phyloP scores from a whole-genome alignment of 2,888 invertebrate species.

The Ceriagrion tenellum region DNA sequence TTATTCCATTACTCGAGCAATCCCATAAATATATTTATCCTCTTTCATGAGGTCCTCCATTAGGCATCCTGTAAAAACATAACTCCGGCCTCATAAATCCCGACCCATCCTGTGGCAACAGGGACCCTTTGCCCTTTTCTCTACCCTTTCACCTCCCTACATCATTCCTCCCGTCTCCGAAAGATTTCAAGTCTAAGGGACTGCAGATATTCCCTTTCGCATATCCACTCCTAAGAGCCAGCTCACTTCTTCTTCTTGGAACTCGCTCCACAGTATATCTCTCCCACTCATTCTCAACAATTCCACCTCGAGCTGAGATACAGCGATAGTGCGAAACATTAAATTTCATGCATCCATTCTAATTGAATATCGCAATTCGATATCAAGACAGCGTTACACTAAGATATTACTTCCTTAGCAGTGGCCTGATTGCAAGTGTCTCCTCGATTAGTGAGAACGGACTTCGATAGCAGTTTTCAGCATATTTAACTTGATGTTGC shows the following conservation, averaged over 20 bases:
- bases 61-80: conserved; percentile 31
- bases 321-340: no score
- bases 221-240: background rate
- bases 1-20: conserved; percentile 28
- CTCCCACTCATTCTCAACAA: no score
- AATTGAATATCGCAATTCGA: no score
- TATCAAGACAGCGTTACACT: no score
- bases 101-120: background rate
- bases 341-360: no score
- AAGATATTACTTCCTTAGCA: no score
- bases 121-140: background rate
- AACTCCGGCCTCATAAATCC: background rate
- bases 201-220: background rate
- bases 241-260: background rate
- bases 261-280: no score
- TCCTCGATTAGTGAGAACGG: no score
- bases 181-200: background rate
- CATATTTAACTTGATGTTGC: no score
- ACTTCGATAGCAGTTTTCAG: no score
- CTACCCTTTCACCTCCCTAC: background rate
- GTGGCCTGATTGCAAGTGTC: no score
- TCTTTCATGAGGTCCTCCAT: conserved; percentile 32
- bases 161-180: background rate
- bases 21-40: conserved; percentile 3
- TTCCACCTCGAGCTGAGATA: no score